phyloP scores from a whole-genome alignment of 2,888 invertebrate genomes.

The Agonum fuliginosum region DNA sequence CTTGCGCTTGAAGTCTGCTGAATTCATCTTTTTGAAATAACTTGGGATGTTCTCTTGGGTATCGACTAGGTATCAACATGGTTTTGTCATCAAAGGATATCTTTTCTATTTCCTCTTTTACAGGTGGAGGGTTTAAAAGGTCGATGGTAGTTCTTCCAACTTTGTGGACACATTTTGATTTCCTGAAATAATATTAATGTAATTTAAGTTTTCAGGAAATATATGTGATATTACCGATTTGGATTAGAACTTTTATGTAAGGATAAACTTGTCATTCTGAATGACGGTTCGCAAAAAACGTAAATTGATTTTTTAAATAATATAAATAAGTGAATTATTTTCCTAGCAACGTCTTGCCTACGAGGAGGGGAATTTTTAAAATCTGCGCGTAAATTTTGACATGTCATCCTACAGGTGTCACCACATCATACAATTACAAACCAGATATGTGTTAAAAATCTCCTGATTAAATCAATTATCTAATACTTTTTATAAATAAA shows the following conservation, averaged over 20 bases:
- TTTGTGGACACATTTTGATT: constrained; percentile 41
- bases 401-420: constrained; percentile 60
- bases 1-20: constrained; percentile 76
- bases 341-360: constrained; percentile 13
- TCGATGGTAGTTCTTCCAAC: constrained; percentile 14
- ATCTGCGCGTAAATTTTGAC: constrained; percentile 50
- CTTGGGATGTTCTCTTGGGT: constrained; percentile 76
- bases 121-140: constrained; percentile 40
- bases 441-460: constrained; percentile 58
- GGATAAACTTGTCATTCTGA: constrained; percentile 14
- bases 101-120: constrained; percentile 17
- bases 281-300: not conserved
- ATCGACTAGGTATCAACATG: constrained; percentile 74
- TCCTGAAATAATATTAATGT: constrained; percentile 31
- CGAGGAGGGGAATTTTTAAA: constrained; percentile 18
- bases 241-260: constrained; percentile 6
- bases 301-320: not conserved
- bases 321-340: constrained; percentile 42
- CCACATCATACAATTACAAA: constrained; percentile 57
- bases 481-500: constrained; percentile 52
- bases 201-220: not conserved
- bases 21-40: constrained; percentile 78
- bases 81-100: not conserved
- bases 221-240: constrained; percentile 24
- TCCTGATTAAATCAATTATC: constrained; percentile 57